Evolutionary conservation across 1,140 invertebrate genomes (phyloP), one percentile per base, ranked within the genome.

Genomic region (Megalonaias nervosa): DNA sequence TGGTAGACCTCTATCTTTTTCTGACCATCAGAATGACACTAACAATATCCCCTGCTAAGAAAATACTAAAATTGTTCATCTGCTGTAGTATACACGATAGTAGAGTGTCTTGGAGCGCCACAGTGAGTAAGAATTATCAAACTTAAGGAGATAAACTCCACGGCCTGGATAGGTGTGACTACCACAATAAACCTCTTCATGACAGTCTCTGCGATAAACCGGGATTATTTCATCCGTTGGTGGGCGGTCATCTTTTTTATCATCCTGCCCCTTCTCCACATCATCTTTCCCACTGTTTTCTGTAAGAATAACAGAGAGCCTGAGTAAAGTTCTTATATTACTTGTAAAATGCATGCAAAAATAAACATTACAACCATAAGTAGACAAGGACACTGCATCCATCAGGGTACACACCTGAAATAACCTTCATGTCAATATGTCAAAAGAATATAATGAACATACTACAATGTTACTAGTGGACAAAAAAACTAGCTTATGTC

Each of bases 101-200:
- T 99, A 99, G 48, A 99, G 93, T 16, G 97, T 99, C 94, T 99
- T 99, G 83, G 97, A 98, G 85, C 99, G 94, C 98, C 98, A 99
- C 73, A 99, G 92, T 62, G 97, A 99, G 91, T 99, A 99, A 0
- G 97, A 98, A 92, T 99, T 99, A 92, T 99, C 98, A 92, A 99
- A 99, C 92, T 99, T 99, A 14, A 99, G 92, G 88, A 99, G 92
- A 92, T 99, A 99, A 59, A 99, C 96, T 59, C 99, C 98, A 23
- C 96, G 87, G 12, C 92, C 98, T 9, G 99, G 98, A 92, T 99
- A 99, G 38, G 94, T 92, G 91, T 99, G 99, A 82, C 96, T 97
- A 14, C 98, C 98, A 64, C 97, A 97, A 88, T 99, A 99, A 0
- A 99, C 97, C 92, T 99, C 97, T 87, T 96, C 94, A 85, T 99